Evolutionary conservation across 2,113 vertebrate genomes (phyloP).

Genomic region (Pyrgilauda ruficollis): DNA sequence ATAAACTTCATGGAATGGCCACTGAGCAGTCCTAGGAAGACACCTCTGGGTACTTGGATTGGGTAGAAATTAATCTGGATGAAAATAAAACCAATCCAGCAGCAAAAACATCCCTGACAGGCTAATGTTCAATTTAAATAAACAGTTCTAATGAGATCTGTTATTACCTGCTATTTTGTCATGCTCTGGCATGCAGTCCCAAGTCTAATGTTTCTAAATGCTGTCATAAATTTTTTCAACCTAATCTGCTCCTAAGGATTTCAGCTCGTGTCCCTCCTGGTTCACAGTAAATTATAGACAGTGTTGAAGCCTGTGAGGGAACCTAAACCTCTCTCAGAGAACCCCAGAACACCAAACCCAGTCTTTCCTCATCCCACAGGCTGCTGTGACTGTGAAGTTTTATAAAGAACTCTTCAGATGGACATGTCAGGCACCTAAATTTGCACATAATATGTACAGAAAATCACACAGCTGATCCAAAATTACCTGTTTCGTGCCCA

Average conservation of each 20-base stretch:
- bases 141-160: conserved; percentile 75
- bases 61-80: conserved; percentile 41
- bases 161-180: conserved; percentile 71
- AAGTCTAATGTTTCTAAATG: conserved; percentile 63
- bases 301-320: neutral
- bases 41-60: neutral
- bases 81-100: conserved; percentile 33
- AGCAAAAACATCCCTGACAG: conserved; percentile 69
- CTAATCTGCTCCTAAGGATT: conserved; percentile 67
- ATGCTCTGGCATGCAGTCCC: conserved; percentile 63
- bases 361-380: neutral
- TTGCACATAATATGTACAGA: neutral
- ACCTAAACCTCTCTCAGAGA: conserved; percentile 15
- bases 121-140: conserved; percentile 76
- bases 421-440: neutral
- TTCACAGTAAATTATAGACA: conserved; percentile 16
- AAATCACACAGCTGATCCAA: neutral
- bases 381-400: neutral
- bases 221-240: conserved; percentile 71
- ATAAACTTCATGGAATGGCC: neutral
- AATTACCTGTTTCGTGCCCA: neutral
- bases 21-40: neutral
- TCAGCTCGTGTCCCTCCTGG: conserved; percentile 43
- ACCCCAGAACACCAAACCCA: neutral
- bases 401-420: neutral